Base-by-base conservation (phyloP, 2,797 vertebrate species). In the Miichthys miiuy region DNA sequence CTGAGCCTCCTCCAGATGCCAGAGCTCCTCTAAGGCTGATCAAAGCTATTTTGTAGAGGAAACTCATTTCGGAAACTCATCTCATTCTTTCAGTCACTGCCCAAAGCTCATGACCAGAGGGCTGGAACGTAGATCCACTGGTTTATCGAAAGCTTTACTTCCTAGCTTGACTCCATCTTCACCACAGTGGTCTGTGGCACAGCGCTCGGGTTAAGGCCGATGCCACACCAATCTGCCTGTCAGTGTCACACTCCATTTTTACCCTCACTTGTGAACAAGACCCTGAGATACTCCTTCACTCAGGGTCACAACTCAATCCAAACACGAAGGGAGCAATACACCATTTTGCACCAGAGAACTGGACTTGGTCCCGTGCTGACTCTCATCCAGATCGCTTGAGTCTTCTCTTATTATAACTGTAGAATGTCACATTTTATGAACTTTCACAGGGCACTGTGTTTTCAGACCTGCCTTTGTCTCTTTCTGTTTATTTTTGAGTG, bases 401-500 rank as follows among this genome's bases (percentile, higher is more conserved):
- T 38, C 17, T 47, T 41, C 42, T 50, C 7, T 21, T 34, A 46
- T 30, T 50, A 3, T 44, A 21, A n/a, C n/a, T 25, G 1, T 42
- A 46, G 23, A n/a, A 23, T 21, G n/a, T 46, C 14, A 5, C 13
- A 60, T 76, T 55, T 64, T 58, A 20, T 62, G n/a, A 52, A 34
- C 25, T 74, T 38, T 70, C 2, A 72, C 3, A 17, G 52, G 48
- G 20, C 6, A 21, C 25, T 75, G 13, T 20, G 18, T 69, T 67
- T 70, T 46, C 18, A 71, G 18, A 42, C 27, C 60, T 75, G 3
- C 27, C 48, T 63, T 7, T 25, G 27, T 51, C 8, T 34, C 34
- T 34, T 34, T 34, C 17, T 74, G 0, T 80, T 64, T 84, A 56
- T 82, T 72, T 61, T 69, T 67, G 30, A 67, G 47, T 17, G 2